phyloP scores from a whole-genome alignment of 2,113 vertebrate species.

The Fregata magnificens region DNA sequence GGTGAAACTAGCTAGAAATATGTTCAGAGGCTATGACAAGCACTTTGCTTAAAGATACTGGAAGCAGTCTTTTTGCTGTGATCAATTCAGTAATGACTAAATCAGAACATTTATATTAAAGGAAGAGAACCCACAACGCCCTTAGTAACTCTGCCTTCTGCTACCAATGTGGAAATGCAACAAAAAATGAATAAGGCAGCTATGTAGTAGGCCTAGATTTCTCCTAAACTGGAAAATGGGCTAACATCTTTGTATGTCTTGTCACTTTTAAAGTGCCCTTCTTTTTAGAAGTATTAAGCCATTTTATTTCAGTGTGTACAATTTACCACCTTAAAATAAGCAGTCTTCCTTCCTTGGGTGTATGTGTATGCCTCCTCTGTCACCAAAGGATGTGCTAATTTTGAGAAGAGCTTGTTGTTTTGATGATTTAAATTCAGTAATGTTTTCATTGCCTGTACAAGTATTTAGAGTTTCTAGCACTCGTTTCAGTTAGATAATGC shows the following conservation, averaged over 20 bases:
- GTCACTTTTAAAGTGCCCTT: not conserved
- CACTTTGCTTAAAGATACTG: not conserved
- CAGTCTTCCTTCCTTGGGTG: not conserved
- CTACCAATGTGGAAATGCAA: not conserved
- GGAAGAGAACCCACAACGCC: not conserved
- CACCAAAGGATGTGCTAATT: not conserved
- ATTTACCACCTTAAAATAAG: not conserved
- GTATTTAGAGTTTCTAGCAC: not conserved
- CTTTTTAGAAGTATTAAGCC: not conserved
- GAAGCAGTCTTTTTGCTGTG: not conserved
- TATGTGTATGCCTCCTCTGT: not conserved
- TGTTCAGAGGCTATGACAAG: not conserved
- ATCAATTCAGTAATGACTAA: not conserved
- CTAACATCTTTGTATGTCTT: not conserved
- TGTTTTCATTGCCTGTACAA: slow-evolving; percentile 3
- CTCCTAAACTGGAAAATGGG: not conserved
- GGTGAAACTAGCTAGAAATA: not conserved
- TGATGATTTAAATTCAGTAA: slow-evolving; percentile 20
- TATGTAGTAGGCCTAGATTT: not conserved
- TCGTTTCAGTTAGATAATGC: slow-evolving; percentile 54
- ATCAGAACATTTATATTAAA: not conserved
- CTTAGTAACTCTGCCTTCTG: not conserved
- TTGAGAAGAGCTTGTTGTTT: slow-evolving; percentile 9
- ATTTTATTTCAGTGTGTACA: not conserved
- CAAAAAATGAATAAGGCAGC: not conserved